phyloP scores from a whole-genome alignment of 2,888 invertebrate genomes.

The Ophioninae sp. region DNA sequence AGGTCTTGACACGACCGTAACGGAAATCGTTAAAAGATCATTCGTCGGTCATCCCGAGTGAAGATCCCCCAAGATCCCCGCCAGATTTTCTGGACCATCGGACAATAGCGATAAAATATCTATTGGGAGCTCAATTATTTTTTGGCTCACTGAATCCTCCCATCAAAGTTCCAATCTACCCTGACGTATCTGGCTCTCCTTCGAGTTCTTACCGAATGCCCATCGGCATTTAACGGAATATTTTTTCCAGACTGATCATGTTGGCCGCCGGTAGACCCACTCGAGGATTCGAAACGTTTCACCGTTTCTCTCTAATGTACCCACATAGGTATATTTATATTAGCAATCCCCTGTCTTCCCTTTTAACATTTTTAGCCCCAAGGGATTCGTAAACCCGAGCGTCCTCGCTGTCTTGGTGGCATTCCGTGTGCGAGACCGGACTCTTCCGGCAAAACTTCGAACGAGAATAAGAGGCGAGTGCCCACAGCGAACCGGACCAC shows the following conservation, averaged over 20 bases:
- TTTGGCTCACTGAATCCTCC: background rate
- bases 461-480: slow-evolving; percentile 45
- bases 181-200: too few species aligned
- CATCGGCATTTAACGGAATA: background rate
- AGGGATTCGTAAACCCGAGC: slow-evolving; percentile 9
- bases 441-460: slow-evolving; percentile 17
- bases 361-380: slow-evolving; percentile 11
- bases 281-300: slow-evolving; percentile 18
- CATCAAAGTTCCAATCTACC: background rate
- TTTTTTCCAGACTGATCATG: background rate
- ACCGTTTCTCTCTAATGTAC: background rate
- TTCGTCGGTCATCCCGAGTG: background rate
- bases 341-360: slow-evolving; percentile 23
- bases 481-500: slow-evolving; percentile 53
- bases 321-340: slow-evolving; percentile 1
- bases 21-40: background rate
- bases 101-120: background rate
- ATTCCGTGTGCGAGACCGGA: slow-evolving; percentile 14
- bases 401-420: slow-evolving; percentile 19
- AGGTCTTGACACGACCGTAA: background rate
- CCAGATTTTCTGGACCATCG: background rate
- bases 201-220: background rate
- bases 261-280: background rate
- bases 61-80: background rate
- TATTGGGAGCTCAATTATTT: background rate